These are phyloP conservation scores for Arothron firmamentum DNA, from an alignment of 2,113 vertebrate species.

Conservation along the genomic window DNA sequence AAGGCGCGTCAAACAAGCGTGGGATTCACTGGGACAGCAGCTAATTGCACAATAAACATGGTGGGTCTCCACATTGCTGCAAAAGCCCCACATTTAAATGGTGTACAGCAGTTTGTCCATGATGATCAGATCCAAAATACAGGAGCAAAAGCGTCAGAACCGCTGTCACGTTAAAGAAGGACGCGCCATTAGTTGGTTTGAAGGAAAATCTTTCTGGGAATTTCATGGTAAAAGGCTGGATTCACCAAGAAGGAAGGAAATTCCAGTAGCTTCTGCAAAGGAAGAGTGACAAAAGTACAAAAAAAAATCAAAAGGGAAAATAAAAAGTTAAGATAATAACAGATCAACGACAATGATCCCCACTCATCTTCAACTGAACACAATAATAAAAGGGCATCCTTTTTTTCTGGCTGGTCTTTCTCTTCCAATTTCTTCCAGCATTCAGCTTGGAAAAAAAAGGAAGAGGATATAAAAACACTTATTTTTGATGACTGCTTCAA, in stretches of 20 bases:
- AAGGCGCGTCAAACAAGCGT: conserved; percentile 14
- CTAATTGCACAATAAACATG: conserved; percentile 34
- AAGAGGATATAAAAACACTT: conserved; percentile 40
- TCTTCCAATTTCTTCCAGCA: no score
- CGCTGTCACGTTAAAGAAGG: no score
- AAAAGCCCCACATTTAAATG: no score
- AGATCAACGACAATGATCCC: conserved; percentile 40
- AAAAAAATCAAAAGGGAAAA: not conserved
- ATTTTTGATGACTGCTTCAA: conserved; percentile 71
- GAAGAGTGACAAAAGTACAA: not conserved
- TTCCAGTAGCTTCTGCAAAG: not conserved
- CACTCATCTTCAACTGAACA: conserved; percentile 26
- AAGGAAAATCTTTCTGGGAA: not conserved
- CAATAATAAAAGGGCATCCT: not conserved
- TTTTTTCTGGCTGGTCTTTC: no score
- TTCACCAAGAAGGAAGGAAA: not conserved
- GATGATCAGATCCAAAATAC: conserved; percentile 1
- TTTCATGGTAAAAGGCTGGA: no score
- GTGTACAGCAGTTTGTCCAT: not conserved
- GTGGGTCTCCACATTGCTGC: conserved; percentile 1
- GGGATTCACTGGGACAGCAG: conserved; percentile 24
- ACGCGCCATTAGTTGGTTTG: not conserved
- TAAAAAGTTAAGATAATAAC: not conserved
- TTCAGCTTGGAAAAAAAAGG: conserved; percentile 20
- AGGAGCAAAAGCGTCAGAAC: no score